These are phyloP conservation scores for Eupeodes corollae DNA, from an alignment of 1,140 invertebrate species.

Conservation along the genomic window DNA sequence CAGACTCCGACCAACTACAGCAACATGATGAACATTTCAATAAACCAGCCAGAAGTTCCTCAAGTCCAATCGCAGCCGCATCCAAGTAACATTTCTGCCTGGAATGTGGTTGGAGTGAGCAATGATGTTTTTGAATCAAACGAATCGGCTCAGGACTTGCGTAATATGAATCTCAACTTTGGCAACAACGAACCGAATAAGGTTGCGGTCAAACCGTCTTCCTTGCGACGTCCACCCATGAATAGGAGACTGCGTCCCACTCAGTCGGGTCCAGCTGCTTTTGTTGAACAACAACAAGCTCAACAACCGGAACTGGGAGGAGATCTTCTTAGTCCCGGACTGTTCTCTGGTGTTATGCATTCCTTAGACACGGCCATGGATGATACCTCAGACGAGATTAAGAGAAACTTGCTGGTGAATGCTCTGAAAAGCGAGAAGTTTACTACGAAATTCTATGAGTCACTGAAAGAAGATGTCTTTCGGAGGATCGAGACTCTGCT, in stretches of 20 bases:
- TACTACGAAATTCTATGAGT: constrained; percentile 50
- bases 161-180: constrained; percentile 29
- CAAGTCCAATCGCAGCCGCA: neutral
- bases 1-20: neutral
- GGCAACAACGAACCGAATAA: constrained; percentile 31
- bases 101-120: neutral
- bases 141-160: neutral
- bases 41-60: too few relatives aligned
- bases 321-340: neutral
- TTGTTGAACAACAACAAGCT: constrained; percentile 41
- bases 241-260: neutral
- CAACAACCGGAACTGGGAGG: constrained; percentile 15
- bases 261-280: constrained; percentile 13
- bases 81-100: neutral
- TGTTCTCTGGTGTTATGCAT: neutral
- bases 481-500: constrained; percentile 58
- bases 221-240: neutral
- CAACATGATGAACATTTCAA: neutral
- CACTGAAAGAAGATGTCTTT: constrained; percentile 54
- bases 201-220: constrained; percentile 19
- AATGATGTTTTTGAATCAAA: neutral
- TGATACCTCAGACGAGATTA: constrained; percentile 32
- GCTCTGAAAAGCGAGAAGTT: constrained; percentile 37
- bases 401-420: constrained; percentile 33
- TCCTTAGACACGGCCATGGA: constrained; percentile 21